Conservation (phyloP, 2,113 vertebrate genomes). For the Labrus mixtus region DNA sequence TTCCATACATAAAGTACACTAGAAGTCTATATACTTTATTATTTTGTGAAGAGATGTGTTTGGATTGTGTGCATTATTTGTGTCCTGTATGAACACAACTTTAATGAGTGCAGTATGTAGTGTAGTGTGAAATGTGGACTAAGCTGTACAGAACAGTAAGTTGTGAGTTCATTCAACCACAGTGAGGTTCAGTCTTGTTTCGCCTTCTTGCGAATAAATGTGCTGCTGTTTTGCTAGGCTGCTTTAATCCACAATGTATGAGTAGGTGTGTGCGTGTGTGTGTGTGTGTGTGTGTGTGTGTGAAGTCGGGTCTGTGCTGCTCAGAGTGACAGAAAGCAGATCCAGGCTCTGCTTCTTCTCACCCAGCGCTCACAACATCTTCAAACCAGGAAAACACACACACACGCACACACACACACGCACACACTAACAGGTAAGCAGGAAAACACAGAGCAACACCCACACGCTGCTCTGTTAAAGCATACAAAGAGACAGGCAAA, state of each 20-base stretch:
- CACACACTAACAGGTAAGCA: constrained; percentile 50
- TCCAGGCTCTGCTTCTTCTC: constrained; percentile 79
- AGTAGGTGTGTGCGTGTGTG: constrained; percentile 49
- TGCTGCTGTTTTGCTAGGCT: constrained; percentile 48
- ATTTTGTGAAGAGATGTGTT: too few relatives aligned
- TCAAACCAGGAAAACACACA: constrained; percentile 50
- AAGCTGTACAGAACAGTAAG: too few relatives aligned
- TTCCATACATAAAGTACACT: too few relatives aligned
- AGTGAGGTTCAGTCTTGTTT: constrained; percentile 47
- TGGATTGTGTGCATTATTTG: too few relatives aligned
- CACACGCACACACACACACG: not conserved
- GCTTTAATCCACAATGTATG: constrained; percentile 54
- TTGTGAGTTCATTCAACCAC: too few relatives aligned
- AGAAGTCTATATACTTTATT: too few relatives aligned
- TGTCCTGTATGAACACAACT: too few relatives aligned
- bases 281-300: constrained; percentile 50
- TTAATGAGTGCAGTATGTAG: too few relatives aligned
- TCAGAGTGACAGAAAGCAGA: constrained; percentile 83
- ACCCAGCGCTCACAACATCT: constrained; percentile 73
- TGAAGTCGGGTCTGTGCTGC: constrained; percentile 58
- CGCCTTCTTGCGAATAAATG: constrained; percentile 38
- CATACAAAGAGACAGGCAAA: not conserved
- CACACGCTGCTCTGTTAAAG: constrained; percentile 11
- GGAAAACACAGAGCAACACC: constrained; percentile 37
- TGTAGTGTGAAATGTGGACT: too few relatives aligned